Evolutionary conservation across 1,140 invertebrate species (phyloP), one percentile per base, ranked within the genome.

Genomic region (Trypoxylus dichotomus): DNA sequence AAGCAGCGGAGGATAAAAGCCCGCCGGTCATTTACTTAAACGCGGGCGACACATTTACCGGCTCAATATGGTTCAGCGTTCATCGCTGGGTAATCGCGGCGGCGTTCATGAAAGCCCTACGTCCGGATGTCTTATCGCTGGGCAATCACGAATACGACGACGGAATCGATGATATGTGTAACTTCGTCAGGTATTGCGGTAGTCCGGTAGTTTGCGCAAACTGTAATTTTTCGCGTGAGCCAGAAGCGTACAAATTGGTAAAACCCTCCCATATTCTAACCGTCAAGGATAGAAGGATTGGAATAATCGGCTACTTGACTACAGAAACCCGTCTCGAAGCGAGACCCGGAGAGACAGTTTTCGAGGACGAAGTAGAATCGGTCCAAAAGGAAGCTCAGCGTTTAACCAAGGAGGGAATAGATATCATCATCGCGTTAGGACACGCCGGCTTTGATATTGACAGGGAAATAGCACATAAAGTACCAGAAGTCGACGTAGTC

Each of bases 221-320:
- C 8, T 68, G 60, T 13, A 68, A 68, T 10, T 27, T 21, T 27
- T 27, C 8, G 7, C 0, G 10, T 13, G 24, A 27, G 10, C 21
- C 60, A 8, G 7, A 25, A 3, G 1, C 15, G 13, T 7, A 13
- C 1, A 24, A 68, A 2, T 68, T 68, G 15, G 21, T 25, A 1
- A 27, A 68, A 6, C 60, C 60, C 7, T 96, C 94, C 5, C 88
- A 90, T 0, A 84, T 96, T 2, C 83, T 97, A 0, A 84, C 89
- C 15, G 86, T 93, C 0, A 88, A 87, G 3, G 91, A 90, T 0
- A 87, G 85, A 5, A 91, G 91, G 84, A 90, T 98, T 68, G 96
- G 95, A 0, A 89, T 98, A 0, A 93, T 98, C 43, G 96, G 97
- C 24, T 98, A 97, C 83, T 85, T 97, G 0, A 97, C 96, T 0